Conservation (phyloP, 2,797 vertebrate genomes). For the Alauda arvensis region DNA sequence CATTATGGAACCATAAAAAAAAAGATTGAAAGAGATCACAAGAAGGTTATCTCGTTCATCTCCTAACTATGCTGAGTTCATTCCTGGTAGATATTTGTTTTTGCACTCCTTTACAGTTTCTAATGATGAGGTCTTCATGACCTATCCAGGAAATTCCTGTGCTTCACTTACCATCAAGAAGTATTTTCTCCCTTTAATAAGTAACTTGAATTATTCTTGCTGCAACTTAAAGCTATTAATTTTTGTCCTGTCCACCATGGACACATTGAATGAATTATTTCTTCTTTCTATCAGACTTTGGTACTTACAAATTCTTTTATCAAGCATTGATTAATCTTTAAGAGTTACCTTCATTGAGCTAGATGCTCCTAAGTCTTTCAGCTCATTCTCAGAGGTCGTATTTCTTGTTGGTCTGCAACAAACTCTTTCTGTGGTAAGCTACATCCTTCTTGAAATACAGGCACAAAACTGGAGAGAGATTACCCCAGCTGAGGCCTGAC, state of each 20-base stretch:
- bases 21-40: background rate
- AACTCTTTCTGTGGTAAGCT: background rate
- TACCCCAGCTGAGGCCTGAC: background rate
- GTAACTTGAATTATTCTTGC: conserved; percentile 13
- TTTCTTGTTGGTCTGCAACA: background rate
- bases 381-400: background rate
- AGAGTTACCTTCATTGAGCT: background rate
- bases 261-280: background rate
- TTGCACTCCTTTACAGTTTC: conserved; percentile 1
- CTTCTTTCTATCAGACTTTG: background rate
- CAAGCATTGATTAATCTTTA: background rate
- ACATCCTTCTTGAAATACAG: background rate
- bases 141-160: conserved; percentile 49
- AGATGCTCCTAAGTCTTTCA: background rate
- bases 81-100: conserved; percentile 33
- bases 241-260: background rate
- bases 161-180: conserved; percentile 32
- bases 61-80: background rate
- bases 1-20: background rate
- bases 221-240: background rate
- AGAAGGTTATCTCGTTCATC: conserved; percentile 6
- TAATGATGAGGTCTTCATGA: conserved; percentile 31
- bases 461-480: background rate
- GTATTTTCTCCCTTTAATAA: conserved; percentile 27
- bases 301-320: background rate